Evolutionary conservation across 2,888 invertebrate genomes (phyloP).

Genomic region (Volucella bombylans): DNA sequence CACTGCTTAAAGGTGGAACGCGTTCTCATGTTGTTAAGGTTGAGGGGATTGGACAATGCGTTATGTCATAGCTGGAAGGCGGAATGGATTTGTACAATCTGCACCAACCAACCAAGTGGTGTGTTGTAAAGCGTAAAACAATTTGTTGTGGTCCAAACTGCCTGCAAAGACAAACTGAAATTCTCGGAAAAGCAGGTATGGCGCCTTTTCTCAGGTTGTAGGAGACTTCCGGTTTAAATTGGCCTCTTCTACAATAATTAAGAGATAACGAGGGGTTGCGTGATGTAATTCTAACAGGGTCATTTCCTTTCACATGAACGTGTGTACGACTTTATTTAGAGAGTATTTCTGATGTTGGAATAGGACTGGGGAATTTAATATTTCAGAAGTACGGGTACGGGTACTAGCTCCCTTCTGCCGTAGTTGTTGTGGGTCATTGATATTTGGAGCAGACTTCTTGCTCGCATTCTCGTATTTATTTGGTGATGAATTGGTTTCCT

Average conservation of each 20-base stretch:
- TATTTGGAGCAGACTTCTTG: too few species aligned
- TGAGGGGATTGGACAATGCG: constrained; percentile 61
- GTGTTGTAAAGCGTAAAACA: constrained; percentile 63
- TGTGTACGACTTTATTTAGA: constrained; percentile 25
- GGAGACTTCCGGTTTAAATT: constrained; percentile 62
- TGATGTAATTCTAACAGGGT: constrained; percentile 57
- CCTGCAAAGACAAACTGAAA: constrained; percentile 34
- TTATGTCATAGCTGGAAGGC: constrained; percentile 70
- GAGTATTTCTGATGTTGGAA: too few species aligned
- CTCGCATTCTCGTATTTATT: too few species aligned
- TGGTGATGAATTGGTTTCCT: too few species aligned
- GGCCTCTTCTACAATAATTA: constrained; percentile 54
- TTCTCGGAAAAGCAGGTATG: constrained; percentile 53
- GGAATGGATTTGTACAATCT: constrained; percentile 56
- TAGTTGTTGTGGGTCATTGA: too few species aligned
- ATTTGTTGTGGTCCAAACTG: constrained; percentile 63
- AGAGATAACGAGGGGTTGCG: constrained; percentile 66
- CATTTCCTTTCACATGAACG: constrained; percentile 39
- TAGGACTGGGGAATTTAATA: too few species aligned
- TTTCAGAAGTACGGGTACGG: too few species aligned
- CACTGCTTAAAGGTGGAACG: constrained; percentile 71
- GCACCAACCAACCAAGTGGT: constrained; percentile 9
- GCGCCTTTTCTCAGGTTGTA: constrained; percentile 62
- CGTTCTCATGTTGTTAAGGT: constrained; percentile 44
- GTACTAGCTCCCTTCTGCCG: too few species aligned